phyloP scores from a whole-genome alignment of 2,113 vertebrate species.

The Menidia beryllina region DNA sequence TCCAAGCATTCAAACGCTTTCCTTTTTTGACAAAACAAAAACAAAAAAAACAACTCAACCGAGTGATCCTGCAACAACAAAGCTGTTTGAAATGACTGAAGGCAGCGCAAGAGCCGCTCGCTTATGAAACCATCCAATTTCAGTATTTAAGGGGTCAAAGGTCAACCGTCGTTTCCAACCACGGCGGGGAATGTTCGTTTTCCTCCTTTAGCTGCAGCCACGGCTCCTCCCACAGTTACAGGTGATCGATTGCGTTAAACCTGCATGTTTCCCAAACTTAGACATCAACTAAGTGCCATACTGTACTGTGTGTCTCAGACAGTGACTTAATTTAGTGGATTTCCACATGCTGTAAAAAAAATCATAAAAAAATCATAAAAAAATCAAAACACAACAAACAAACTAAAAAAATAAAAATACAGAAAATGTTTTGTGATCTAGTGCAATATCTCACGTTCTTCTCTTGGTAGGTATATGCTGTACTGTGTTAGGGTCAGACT shows the following conservation, averaged over 20 bases:
- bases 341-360: conserved; percentile 71
- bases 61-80: conserved; percentile 38
- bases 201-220: conserved; percentile 8
- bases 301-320: conserved; percentile 74
- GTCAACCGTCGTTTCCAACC: conserved; percentile 46
- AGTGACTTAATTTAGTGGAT: conserved; percentile 74
- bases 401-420: conserved; percentile 4
- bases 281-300: conserved; percentile 79
- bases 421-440: conserved; percentile 72
- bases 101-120: conserved; percentile 28
- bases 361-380: conserved; percentile 9
- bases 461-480: conserved; percentile 47
- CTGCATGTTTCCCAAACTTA: conserved; percentile 74
- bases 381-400: conserved; percentile 36
- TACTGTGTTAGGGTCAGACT: conserved; percentile 36
- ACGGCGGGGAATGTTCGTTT: conserved; percentile 27
- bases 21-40: conserved; percentile 13
- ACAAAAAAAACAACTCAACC: conserved; percentile 3
- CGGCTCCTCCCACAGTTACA: conserved; percentile 27
- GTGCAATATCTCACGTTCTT: conserved; percentile 80
- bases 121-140: conserved; percentile 35
- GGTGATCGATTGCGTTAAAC: conserved; percentile 52
- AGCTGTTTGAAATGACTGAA: conserved; percentile 28
- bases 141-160: conserved; percentile 30
- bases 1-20: conserved; percentile 32